Evolutionary conservation across 2,113 vertebrate genomes (phyloP).

Genomic region (Leiothrix lutea): DNA sequence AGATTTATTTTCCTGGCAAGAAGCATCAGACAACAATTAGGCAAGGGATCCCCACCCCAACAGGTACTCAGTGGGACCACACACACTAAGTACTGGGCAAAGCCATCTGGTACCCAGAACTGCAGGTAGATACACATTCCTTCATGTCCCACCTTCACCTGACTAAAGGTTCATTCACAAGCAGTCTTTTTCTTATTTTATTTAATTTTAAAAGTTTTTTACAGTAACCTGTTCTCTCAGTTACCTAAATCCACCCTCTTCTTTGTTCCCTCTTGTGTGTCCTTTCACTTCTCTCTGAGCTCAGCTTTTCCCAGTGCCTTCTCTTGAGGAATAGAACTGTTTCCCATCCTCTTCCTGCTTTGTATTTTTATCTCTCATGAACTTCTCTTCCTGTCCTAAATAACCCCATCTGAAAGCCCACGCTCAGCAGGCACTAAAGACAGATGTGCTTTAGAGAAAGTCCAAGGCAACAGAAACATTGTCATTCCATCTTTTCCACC

Average conservation of each 20-base stretch:
- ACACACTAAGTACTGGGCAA: background rate
- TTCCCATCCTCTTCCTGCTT: background rate
- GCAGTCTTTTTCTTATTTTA: background rate
- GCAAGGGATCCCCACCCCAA: background rate
- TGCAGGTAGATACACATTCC: rapidly evolving
- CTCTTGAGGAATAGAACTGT: background rate
- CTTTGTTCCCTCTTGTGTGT: background rate
- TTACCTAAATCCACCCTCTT: background rate
- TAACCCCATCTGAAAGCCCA: background rate
- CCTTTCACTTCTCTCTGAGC: background rate
- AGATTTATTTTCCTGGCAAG: background rate
- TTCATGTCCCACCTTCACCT: background rate
- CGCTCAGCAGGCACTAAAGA: background rate
- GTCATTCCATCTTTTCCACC: background rate
- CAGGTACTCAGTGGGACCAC: background rate
- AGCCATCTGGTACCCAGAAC: background rate
- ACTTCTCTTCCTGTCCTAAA: background rate
- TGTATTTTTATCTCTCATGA: rapidly evolving
- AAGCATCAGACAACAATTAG: background rate
- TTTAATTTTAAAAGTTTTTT: background rate
- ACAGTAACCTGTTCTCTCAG: background rate
- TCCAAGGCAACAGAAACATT: background rate
- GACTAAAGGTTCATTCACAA: background rate
- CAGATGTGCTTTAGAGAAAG: background rate
- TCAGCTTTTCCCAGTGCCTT: rapidly evolving